Percentiles rank a stretch among this genome's conserved stretches.
phyloP scores from a whole-genome alignment of 1,140 invertebrate genomes.

The Campodea augens region DNA sequence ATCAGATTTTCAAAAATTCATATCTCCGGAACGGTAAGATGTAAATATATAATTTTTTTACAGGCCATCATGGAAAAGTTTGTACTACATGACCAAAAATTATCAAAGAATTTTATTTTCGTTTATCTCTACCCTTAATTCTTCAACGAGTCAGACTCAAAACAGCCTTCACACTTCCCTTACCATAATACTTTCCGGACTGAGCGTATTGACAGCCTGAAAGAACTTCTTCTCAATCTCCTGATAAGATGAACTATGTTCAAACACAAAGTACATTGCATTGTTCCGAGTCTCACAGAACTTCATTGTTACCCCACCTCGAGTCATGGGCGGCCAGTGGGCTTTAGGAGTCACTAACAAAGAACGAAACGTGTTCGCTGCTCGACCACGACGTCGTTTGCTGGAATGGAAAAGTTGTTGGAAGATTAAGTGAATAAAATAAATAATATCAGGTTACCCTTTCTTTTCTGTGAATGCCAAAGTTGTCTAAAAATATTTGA shows the following conservation, averaged over 20 bases:
- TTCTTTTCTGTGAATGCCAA: conserved; percentile 7
- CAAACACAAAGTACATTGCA: conserved; percentile 51
- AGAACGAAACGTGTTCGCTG: conserved; percentile 12
- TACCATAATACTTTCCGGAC: conserved; percentile 62
- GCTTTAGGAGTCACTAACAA: conserved; percentile 42
- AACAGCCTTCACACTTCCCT: too few species aligned
- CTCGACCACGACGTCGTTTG: background rate
- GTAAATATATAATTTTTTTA: too few species aligned
- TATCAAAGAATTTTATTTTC: too few species aligned
- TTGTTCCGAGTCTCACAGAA: conserved; percentile 31
- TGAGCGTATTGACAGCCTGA: conserved; percentile 53
- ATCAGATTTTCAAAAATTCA: too few species aligned
- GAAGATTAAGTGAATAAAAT: too few species aligned
- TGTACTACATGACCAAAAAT: too few species aligned
- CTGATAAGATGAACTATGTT: conserved; percentile 58
- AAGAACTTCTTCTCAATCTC: conserved; percentile 52
- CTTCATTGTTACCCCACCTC: conserved; percentile 53
- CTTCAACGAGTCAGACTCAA: too few species aligned
- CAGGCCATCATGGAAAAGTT: too few species aligned
- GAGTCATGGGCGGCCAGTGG: conserved; percentile 41
- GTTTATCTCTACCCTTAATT: too few species aligned
- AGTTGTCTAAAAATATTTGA: too few species aligned
- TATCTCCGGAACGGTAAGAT: too few species aligned
- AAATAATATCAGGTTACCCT: conserved; percentile 1
- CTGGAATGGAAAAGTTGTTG: too few species aligned